Percentiles rank a stretch among this genome's conserved stretches.
These are phyloP conservation scores for Caenorhabditis panamensis DNA, from an alignment of 2,888 invertebrate genomes.

Conservation along the genomic window DNA sequence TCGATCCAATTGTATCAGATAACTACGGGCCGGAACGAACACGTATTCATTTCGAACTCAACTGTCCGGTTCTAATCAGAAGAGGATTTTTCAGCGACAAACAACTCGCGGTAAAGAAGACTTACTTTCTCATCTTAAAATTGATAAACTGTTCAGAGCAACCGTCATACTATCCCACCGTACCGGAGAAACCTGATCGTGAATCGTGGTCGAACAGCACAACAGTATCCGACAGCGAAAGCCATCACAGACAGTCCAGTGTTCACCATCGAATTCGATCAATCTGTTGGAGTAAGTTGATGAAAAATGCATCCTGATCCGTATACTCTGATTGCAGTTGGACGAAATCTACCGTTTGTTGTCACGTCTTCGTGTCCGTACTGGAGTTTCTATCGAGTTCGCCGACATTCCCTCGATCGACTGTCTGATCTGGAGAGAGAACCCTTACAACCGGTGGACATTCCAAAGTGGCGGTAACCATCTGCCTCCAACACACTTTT, in stretches of 20 bases:
- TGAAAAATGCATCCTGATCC: not conserved
- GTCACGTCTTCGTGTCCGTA: conserved; percentile 64
- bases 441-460: conserved; percentile 60
- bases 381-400: conserved; percentile 67
- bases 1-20: conserved; percentile 62
- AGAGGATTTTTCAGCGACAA: conserved; percentile 49
- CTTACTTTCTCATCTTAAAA: not conserved
- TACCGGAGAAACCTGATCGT: conserved; percentile 44
- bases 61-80: conserved; percentile 62
- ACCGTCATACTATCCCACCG: conserved; percentile 17
- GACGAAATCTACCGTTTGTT: conserved; percentile 62
- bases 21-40: conserved; percentile 35
- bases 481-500: conserved; percentile 46
- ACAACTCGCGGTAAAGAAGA: conserved; percentile 20
- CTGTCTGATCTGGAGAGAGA: conserved; percentile 58
- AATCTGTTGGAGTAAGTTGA: conserved; percentile 24
- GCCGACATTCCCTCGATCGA: conserved; percentile 59
- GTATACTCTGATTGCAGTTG: conserved; percentile 31
- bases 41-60: conserved; percentile 65
- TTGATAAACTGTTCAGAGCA: not conserved
- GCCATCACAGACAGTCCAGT: conserved; percentile 67
- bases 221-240: conserved; percentile 46
- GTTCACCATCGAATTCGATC: conserved; percentile 64
- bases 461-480: conserved; percentile 23
- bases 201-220: conserved; percentile 50